phyloP scores from a whole-genome alignment of 2,113 vertebrate species.

The Galbula dea region DNA sequence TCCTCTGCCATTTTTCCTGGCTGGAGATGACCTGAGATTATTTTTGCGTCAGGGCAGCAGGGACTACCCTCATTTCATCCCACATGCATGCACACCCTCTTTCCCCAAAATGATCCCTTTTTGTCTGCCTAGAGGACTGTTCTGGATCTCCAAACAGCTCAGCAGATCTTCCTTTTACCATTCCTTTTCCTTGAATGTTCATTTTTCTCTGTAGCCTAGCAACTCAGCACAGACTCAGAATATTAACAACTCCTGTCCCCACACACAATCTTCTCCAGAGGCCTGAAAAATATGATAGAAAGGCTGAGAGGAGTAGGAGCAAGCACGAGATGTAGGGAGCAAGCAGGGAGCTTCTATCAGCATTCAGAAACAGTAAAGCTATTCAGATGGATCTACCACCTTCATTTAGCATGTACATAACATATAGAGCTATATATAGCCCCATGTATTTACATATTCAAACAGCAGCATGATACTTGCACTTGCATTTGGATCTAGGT shows the following conservation, averaged over 20 bases:
- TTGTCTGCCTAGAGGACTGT: background rate
- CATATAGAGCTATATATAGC: conserved; percentile 44
- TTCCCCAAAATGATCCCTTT: background rate
- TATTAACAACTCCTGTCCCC: conserved; percentile 60
- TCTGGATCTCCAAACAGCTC: conserved; percentile 36
- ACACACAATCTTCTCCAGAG: conserved; percentile 53
- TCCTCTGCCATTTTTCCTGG: background rate
- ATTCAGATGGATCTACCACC: conserved; percentile 32
- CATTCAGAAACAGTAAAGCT: conserved; percentile 16
- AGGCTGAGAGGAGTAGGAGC: background rate
- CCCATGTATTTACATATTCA: conserved; percentile 55
- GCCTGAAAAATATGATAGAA: conserved; percentile 25
- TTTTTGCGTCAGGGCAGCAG: background rate
- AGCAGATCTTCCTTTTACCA: conserved; percentile 40
- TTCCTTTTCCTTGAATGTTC: conserved; percentile 61
- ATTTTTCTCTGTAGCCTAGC: conserved; percentile 69
- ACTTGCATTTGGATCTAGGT: background rate
- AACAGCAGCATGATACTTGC: background rate
- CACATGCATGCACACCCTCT: background rate
- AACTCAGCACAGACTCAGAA: conserved; percentile 60
- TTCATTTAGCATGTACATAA: conserved; percentile 46
- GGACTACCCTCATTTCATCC: background rate
- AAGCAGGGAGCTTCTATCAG: background rate
- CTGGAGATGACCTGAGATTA: background rate
- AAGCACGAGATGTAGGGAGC: background rate